Percentiles rank a stretch among this genome's conserved stretches.
These are phyloP conservation scores for Amblyjoppa fuscipennis DNA, from an alignment of 2,888 invertebrate genomes.

Conservation along the genomic window DNA sequence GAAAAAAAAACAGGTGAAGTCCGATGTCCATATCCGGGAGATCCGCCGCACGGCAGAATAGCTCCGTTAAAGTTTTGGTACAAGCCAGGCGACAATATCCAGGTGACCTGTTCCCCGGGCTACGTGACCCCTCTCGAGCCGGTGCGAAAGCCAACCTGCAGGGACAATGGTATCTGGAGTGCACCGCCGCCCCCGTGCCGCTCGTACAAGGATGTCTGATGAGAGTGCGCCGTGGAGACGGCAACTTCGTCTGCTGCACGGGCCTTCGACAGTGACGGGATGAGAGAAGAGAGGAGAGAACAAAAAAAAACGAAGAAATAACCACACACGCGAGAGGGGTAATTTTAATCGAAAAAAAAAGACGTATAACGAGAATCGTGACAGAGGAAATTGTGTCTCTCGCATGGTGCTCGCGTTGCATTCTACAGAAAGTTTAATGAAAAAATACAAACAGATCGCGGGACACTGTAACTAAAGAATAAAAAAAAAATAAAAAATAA, in stretches of 20 bases:
- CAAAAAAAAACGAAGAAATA: slow-evolving; percentile 34
- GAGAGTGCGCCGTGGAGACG: slow-evolving; percentile 47
- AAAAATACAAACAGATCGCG: slow-evolving; percentile 1
- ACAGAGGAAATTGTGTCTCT: slow-evolving; percentile 33
- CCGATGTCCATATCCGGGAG: slow-evolving; percentile 90
- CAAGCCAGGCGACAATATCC: slow-evolving; percentile 90
- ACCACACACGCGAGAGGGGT: slow-evolving; percentile 21
- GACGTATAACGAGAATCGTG: slow-evolving; percentile 21
- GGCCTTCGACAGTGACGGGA: slow-evolving; percentile 45
- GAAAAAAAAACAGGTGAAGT: slow-evolving; percentile 87
- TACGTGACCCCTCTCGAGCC: slow-evolving; percentile 87
- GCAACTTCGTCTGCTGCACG: slow-evolving; percentile 26
- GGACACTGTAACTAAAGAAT: slow-evolving; percentile 8
- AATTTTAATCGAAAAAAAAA: slow-evolving; percentile 28
- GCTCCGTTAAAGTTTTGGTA: slow-evolving; percentile 91
- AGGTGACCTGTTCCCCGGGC: slow-evolving; percentile 90
- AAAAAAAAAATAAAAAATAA: slow-evolving; percentile 12
- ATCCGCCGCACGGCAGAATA: slow-evolving; percentile 90
- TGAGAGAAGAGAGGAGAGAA: slow-evolving; percentile 17
- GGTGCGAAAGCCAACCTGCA: slow-evolving; percentile 88
- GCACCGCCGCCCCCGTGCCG: slow-evolving; percentile 89
- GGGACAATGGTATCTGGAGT: slow-evolving; percentile 90
- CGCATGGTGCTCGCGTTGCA: slow-evolving; percentile 17
- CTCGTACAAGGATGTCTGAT: slow-evolving; percentile 88
- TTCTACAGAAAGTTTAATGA: slow-evolving; percentile 6